Percentiles rank a stretch among this genome's conserved stretches.
phyloP scores from a whole-genome alignment of 2,797 vertebrate species.

The Sylvilagus floridanus region DNA sequence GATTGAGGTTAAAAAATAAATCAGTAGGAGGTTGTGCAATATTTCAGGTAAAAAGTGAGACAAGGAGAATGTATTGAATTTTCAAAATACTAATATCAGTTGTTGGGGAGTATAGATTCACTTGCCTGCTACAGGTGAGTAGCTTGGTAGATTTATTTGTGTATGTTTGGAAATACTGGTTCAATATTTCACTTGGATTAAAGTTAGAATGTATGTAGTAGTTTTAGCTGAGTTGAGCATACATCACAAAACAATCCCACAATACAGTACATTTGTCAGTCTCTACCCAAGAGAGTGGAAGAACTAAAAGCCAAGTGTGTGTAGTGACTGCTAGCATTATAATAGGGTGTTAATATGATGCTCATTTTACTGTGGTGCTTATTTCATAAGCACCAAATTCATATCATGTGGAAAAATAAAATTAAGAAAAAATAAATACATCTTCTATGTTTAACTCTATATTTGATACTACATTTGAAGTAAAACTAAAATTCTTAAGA shows the following conservation, averaged over 20 bases:
- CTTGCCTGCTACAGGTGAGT: not conserved
- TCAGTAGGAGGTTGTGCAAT: not conserved
- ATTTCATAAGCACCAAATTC: not conserved
- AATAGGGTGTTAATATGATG: not conserved
- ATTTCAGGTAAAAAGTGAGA: not conserved
- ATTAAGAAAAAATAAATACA: not conserved
- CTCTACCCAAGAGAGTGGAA: slow-evolving; percentile 9
- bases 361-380: not conserved
- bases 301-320: slow-evolving; percentile 4
- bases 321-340: not conserved
- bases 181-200: slow-evolving; percentile 46
- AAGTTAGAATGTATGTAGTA: slow-evolving; percentile 43
- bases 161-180: slow-evolving; percentile 35
- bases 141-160: not conserved
- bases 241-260: not conserved
- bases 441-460: not conserved
- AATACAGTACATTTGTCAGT: slow-evolving; percentile 33
- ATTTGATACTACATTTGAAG: not conserved
- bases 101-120: not conserved
- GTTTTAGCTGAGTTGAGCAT: not conserved
- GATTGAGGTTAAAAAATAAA: too few species aligned
- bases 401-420: not conserved
- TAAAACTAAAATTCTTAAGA: not conserved
- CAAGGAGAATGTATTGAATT: not conserved
- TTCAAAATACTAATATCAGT: not conserved